A percentile compares a stretch with the other conserved stretches of the same genome.
phyloP scores from a whole-genome alignment of 2,888 invertebrate species.

The Agrotis ipsilon region DNA sequence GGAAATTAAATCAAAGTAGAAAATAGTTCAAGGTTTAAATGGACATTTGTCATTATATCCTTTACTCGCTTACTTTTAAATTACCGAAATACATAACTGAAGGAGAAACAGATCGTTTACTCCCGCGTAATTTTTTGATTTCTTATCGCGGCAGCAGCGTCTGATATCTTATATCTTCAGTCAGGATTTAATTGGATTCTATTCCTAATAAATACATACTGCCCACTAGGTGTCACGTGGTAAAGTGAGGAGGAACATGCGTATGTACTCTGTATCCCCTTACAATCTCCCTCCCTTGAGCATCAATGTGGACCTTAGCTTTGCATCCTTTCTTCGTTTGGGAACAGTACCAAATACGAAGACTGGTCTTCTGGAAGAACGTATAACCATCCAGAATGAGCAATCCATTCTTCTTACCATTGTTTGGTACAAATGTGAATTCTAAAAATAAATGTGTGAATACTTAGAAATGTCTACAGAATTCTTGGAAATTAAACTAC shows the following conservation, averaged over 20 bases:
- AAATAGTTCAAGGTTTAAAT: no score
- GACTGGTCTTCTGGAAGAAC: slow-evolving; percentile 64
- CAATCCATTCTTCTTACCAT: slow-evolving; percentile 56
- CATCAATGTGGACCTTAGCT: slow-evolving; percentile 64
- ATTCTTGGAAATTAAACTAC: neutral
- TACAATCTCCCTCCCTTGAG: slow-evolving; percentile 35
- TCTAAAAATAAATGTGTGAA: slow-evolving; percentile 44
- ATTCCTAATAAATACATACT: slow-evolving; percentile 45
- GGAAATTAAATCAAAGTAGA: no score
- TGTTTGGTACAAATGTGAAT: slow-evolving; percentile 59
- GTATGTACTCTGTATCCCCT: slow-evolving; percentile 45
- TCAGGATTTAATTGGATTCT: slow-evolving; percentile 29
- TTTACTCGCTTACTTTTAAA: neutral
- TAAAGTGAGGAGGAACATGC: slow-evolving; percentile 57
- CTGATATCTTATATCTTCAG: neutral
- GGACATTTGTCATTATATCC: neutral
- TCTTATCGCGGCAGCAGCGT: neutral
- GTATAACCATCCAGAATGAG: slow-evolving; percentile 66
- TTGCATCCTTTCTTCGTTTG: slow-evolving; percentile 64
- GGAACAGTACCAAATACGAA: slow-evolving; percentile 69
- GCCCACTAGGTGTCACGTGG: slow-evolving; percentile 54
- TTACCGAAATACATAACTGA: neutral
- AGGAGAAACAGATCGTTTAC: neutral
- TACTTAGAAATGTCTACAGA: neutral
- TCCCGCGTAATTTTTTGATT: neutral